Base-by-base conservation (phyloP, 2,113 vertebrate genomes). In the Sitta europaea region DNA sequence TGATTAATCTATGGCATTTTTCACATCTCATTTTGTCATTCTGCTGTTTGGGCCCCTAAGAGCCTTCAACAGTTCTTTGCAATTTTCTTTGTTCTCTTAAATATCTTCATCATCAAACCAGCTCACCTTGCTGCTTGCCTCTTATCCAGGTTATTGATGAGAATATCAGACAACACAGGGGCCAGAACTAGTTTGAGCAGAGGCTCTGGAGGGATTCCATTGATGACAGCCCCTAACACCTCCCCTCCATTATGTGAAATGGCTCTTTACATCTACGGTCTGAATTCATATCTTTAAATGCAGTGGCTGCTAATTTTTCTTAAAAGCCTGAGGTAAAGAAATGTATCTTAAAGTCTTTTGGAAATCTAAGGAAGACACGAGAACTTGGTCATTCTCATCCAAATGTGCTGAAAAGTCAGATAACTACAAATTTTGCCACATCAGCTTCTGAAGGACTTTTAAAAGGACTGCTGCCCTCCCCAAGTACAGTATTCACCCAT, bases 211-310 rank as follows among this genome's bases (percentile, higher is more conserved):
- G 28, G 6, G 45, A 53, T 70, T 77, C n/a, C 22, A 7, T 3
- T 66, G 14, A 18, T 57, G 33, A 45, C 16, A 16, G 11, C 5
- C 4, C 20, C 20, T 16, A n/a, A 11, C 2, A 4, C 5, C n/a
- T n/a, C 13, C 3, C 24, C 21, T 48, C 21, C 19, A 3, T n/a
- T 74, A 3, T 33, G 11, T 0, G 0, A 85, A 78, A 77, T 12
- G 43, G 8, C 8, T 72, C 14, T 51, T 83, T 78, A 72, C 11
- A 54, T 5, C n/a, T 17, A 7, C 0, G 0, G 6, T 54, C 19
- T 59, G 28, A 71, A 40, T 67, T 75, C 2, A 12, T 45, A 25
- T 22, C 2, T 82, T 88, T 38, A 54, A 70, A 40, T 71, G 22
- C 3, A 50, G 10, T 45, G 19, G 6, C 9, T 78, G 5, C 7